These are phyloP conservation scores for Myotis myotis DNA, from an alignment of 2,797 vertebrate species.

Conservation along the genomic window DNA sequence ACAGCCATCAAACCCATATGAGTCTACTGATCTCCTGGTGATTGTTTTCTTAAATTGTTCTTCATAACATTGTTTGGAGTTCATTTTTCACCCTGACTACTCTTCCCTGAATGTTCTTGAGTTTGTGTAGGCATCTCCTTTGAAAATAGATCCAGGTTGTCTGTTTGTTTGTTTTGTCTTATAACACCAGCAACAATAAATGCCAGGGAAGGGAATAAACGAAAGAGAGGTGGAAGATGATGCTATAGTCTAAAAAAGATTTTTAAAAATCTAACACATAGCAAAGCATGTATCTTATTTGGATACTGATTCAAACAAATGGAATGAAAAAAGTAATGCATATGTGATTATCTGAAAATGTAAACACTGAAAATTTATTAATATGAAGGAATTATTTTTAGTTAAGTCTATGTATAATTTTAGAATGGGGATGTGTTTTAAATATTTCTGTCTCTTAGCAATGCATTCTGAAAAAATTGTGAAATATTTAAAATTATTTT, in stretches of 20 bases:
- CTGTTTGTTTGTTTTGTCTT: neutral
- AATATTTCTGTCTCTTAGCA: neutral
- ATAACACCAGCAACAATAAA: neutral
- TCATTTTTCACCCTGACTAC: neutral
- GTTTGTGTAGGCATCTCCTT: neutral
- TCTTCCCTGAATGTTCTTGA: neutral
- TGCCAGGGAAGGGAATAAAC: neutral
- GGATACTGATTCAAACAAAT: neutral
- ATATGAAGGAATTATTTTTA: neutral
- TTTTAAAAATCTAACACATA: neutral
- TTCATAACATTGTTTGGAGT: neutral
- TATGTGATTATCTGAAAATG: neutral
- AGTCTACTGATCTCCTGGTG: neutral
- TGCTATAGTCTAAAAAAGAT: neutral
- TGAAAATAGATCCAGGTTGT: neutral
- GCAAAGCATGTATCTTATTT: neutral
- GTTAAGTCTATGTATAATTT: constrained; percentile 4
- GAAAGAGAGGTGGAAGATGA: neutral
- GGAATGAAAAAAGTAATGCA: neutral
- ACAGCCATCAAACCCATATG: neutral
- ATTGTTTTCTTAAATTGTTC: neutral
- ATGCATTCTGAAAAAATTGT: neutral
- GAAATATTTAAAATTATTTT: neutral
- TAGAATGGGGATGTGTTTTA: neutral
- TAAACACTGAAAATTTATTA: neutral